These are phyloP conservation scores for Illadopsis cleaveri DNA, from an alignment of 2,113 vertebrate species.

Conservation along the genomic window DNA sequence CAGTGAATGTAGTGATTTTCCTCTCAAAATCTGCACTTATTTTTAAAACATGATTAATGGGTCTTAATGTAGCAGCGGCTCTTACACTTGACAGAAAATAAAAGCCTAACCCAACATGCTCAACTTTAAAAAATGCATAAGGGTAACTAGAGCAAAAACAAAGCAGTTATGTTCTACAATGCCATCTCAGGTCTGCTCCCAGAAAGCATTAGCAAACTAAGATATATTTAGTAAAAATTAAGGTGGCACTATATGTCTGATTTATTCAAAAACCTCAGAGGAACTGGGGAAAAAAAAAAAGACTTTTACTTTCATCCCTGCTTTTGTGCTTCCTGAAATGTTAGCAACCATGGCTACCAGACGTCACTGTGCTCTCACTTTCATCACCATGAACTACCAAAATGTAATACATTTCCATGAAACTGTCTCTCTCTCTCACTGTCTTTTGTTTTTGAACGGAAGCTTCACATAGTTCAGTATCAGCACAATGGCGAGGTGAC, in stretches of 20 bases:
- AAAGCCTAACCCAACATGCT: not conserved
- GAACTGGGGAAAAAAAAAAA: not conserved
- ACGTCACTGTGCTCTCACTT: not conserved
- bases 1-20: not conserved
- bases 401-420: not conserved
- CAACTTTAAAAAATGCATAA: not conserved
- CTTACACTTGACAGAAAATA: constrained; percentile 9
- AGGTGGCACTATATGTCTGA: not conserved
- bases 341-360: constrained; percentile 45
- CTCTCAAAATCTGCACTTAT: not conserved
- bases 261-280: not conserved
- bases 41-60: constrained; percentile 26
- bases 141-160: constrained; percentile 16
- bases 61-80: not conserved
- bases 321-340: constrained; percentile 2
- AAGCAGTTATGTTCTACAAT: not conserved
- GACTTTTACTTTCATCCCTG: not conserved
- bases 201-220: not conserved
- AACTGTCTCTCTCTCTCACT: not conserved
- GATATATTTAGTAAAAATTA: constrained; percentile 26
- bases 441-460: not conserved
- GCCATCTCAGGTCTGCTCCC: constrained; percentile 1
- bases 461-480: not conserved
- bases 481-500: not conserved
- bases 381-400: not conserved